These are phyloP conservation scores for Diadophis punctatus DNA, from an alignment of 2,113 vertebrate species.

Conservation along the genomic window DNA sequence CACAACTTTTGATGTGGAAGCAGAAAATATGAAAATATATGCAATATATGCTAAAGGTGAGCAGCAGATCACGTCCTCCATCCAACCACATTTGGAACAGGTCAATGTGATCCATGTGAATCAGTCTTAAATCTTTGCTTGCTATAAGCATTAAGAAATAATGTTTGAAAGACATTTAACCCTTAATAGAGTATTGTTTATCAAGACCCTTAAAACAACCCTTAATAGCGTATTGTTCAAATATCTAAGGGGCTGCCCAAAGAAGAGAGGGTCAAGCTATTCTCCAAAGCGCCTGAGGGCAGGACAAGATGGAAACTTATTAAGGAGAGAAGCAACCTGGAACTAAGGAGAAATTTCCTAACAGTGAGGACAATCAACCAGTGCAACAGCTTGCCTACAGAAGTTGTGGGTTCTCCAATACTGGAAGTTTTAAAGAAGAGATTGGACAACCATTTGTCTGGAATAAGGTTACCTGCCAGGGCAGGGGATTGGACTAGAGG, in stretches of 20 bases:
- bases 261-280: too few species aligned
- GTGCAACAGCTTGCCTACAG: neutral
- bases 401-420: too few species aligned
- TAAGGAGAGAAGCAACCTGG: neutral
- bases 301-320: neutral
- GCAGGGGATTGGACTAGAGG: neutral
- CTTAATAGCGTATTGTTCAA: too few species aligned
- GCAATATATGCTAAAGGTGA: neutral
- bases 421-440: neutral
- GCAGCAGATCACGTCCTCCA: neutral
- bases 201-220: too few species aligned
- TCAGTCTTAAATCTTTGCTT: neutral
- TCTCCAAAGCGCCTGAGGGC: neutral
- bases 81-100: neutral
- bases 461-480: neutral
- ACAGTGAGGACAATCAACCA: neutral
- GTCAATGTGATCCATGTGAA: neutral
- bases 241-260: too few species aligned
- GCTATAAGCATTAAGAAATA: neutral
- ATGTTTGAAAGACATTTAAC: neutral
- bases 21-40: neutral
- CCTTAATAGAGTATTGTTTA: neutral
- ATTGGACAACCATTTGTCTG: neutral
- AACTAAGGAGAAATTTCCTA: neutral
- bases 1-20: neutral